Base-by-base conservation (phyloP, 1,140 invertebrate genomes). In the Drosophila littoralis region DNA sequence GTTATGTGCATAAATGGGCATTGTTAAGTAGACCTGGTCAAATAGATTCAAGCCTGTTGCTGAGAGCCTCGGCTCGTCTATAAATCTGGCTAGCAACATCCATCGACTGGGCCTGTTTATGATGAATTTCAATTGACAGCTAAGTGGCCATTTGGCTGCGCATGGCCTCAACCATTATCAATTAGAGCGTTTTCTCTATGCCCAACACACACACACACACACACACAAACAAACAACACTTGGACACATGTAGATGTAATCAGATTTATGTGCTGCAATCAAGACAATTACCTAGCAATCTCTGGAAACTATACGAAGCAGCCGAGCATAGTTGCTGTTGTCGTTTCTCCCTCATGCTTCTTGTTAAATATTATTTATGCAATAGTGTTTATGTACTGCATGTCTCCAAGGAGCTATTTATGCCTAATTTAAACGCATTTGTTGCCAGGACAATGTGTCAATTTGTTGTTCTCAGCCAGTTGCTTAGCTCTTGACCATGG, bases 341-440 rank as follows among this genome's bases (percentile, higher is more conserved):
- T 13, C 6, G 35, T 15, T 43, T 71, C 22, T 28, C 0, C 45
- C 55, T 22, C 68, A 36, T 75, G 67, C 81, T 81, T 76, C 55
- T 74, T 83, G 84, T 79, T 88, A 80, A 89, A 71, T 88, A 88
- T 86, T 88, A 86, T 89, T 89, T 83, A 82, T 86, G 83, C 83
- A 79, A 50, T 67, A 64, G 55, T 79, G 50, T 83, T 71, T 71
- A 66, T 74, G 75, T 64, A 68, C 50, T 75, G 64, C 46, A 65
- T 63, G 74, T 84, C 77, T 84, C 81, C 54, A 75, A 61, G 75
- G 70, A 71, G 50, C 64, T 52, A 64, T 83, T 89, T 70, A 71
- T 78, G 71, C 38, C 75, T 88, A 88, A 88, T 88, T 80, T 77
- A 84, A 80, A 61, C 52, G 67, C 60, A 80, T 83, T 80, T 89